These are phyloP conservation scores for Hyles euphorbiae DNA, from an alignment of 1,140 invertebrate genomes.

Conservation along the genomic window DNA sequence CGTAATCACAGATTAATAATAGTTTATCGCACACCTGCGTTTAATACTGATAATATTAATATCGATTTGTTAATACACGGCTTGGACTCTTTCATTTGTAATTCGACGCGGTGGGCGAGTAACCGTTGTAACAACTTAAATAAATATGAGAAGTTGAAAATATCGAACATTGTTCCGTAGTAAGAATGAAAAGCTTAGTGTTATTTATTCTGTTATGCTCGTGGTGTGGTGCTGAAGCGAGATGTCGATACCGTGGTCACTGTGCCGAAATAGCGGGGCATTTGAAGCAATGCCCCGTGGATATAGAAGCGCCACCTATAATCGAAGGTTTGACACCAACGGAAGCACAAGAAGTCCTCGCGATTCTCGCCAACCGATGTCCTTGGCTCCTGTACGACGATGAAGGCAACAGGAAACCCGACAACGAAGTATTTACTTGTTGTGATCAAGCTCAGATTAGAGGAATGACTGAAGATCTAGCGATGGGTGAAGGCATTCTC, in stretches of 20 bases:
- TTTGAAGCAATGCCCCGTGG: slow-evolving; percentile 66
- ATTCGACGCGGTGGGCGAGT: neutral
- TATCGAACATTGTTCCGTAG: neutral
- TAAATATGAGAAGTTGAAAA: too few species aligned
- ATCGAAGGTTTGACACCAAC: slow-evolving; percentile 23
- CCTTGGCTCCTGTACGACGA: slow-evolving; percentile 41
- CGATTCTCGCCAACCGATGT: slow-evolving; percentile 38
- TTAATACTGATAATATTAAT: slow-evolving; percentile 42
- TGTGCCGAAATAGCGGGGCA: slow-evolving; percentile 35
- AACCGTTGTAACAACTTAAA: neutral
- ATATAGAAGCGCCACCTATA: slow-evolving; percentile 68
- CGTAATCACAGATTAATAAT: slow-evolving; percentile 9
- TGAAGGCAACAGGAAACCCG: slow-evolving; percentile 33
- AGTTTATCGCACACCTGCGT: slow-evolving; percentile 46
- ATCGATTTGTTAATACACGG: slow-evolving; percentile 30
- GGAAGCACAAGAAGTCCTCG: slow-evolving; percentile 30
- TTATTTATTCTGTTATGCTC: slow-evolving; percentile 1
- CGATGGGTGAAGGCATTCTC: slow-evolving; percentile 75
- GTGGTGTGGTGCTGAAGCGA: slow-evolving; percentile 31
- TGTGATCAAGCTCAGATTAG: slow-evolving; percentile 73
- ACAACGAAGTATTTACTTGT: slow-evolving; percentile 61
- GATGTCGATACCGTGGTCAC: slow-evolving; percentile 46
- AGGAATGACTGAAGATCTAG: slow-evolving; percentile 63
- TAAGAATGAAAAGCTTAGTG: slow-evolving; percentile 29
- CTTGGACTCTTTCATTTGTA: slow-evolving; percentile 20